Percentiles rank a stretch among this genome's conserved stretches.
Evolutionary conservation across 2,888 invertebrate species (phyloP).

Genomic region (Herminia tarsipennalis): DNA sequence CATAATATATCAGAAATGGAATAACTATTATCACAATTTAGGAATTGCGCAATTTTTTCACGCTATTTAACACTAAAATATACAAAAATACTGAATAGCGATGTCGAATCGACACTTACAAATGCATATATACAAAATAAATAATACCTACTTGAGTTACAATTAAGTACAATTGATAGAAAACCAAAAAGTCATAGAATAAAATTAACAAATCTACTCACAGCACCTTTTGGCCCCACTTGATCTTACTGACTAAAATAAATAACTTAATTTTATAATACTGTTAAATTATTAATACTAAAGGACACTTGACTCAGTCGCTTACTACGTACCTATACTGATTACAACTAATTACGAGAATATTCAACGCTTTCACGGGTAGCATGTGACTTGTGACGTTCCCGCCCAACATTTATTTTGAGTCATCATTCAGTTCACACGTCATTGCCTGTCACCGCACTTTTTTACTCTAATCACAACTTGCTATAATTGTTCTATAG

Average conservation of each 20-base stretch:
- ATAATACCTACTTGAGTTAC: slow-evolving; percentile 38
- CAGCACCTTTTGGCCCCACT: slow-evolving; percentile 80
- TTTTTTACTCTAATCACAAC: slow-evolving; percentile 16
- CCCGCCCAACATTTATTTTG: slow-evolving; percentile 25
- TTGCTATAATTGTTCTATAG: slow-evolving; percentile 7
- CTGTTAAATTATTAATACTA: slow-evolving; percentile 64
- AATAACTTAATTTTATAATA: slow-evolving; percentile 74
- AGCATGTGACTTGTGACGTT: slow-evolving; percentile 25
- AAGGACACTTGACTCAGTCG: slow-evolving; percentile 67
- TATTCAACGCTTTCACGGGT: no score
- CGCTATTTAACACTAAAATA: slow-evolving; percentile 46
- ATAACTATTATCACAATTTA: slow-evolving; percentile 81
- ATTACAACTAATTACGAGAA: slow-evolving; percentile 15
- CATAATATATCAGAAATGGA: slow-evolving; percentile 60
- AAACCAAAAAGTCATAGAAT: slow-evolving; percentile 67
- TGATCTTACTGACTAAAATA: slow-evolving; percentile 56
- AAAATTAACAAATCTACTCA: slow-evolving; percentile 58
- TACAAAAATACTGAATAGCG: slow-evolving; percentile 39
- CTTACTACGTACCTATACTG: slow-evolving; percentile 13
- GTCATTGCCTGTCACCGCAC: slow-evolving; percentile 26
- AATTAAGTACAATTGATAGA: slow-evolving; percentile 48
- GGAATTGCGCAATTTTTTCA: slow-evolving; percentile 72
- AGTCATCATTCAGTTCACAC: slow-evolving; percentile 28
- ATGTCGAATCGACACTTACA: slow-evolving; percentile 21
- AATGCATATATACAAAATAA: slow-evolving; percentile 27